These are phyloP conservation scores for Antheraea yamamai DNA, from an alignment of 2,888 invertebrate genomes.

Conservation along the genomic window DNA sequence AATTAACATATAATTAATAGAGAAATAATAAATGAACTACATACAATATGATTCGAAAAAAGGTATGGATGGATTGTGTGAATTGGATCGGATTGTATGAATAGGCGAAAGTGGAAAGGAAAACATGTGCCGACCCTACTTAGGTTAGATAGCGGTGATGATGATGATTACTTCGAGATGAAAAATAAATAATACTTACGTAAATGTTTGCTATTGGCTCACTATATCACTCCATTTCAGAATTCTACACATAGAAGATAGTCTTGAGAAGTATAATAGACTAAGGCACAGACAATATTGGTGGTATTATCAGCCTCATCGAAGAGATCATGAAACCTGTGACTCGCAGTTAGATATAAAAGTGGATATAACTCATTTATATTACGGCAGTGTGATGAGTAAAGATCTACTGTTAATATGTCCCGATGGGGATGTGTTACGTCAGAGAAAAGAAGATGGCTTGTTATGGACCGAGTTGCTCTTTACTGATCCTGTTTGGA, in stretches of 20 bases:
- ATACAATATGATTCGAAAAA: too few relatives aligned
- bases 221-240: constrained; percentile 42
- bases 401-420: constrained; percentile 67
- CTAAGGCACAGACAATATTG: constrained; percentile 64
- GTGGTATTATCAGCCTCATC: constrained; percentile 48
- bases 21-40: too few relatives aligned
- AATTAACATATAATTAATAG: too few relatives aligned
- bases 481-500: constrained; percentile 70
- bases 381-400: constrained; percentile 54
- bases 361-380: constrained; percentile 34
- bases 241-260: constrained; percentile 64
- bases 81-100: too few relatives aligned
- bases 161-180: too few relatives aligned
- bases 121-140: too few relatives aligned
- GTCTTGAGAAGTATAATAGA: constrained; percentile 59
- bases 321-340: constrained; percentile 11
- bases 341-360: constrained; percentile 46
- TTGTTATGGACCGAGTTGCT: constrained; percentile 66
- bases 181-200: too few relatives aligned
- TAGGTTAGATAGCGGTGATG: too few relatives aligned
- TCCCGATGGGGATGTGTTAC: constrained; percentile 66
- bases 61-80: too few relatives aligned
- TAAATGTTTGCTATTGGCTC: too few relatives aligned
- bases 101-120: too few relatives aligned
- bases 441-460: constrained; percentile 60